Evolutionary conservation across 2,113 vertebrate species (phyloP).

Genomic region (Campylomormyrus numenius): DNA sequence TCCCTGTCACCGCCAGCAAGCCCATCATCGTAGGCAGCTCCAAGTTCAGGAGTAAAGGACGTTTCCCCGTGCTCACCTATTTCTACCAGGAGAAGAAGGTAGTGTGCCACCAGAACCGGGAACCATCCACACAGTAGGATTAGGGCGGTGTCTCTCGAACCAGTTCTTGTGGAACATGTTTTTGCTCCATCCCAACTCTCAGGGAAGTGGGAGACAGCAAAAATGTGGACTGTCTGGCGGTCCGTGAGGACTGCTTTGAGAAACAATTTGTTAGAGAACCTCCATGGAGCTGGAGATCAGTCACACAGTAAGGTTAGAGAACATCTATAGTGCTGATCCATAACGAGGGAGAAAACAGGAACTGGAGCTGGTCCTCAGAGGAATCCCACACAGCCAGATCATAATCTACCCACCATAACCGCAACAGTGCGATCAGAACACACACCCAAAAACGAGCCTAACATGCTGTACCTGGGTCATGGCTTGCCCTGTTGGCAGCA

Average conservation of each 20-base stretch:
- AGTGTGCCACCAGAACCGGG: not conserved
- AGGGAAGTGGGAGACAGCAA: too few species aligned
- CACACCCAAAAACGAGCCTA: not conserved
- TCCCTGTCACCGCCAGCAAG: slow-evolving; percentile 83
- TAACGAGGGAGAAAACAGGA: not conserved
- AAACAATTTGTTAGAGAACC: not conserved
- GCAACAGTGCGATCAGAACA: not conserved
- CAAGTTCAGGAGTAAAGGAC: slow-evolving; percentile 97
- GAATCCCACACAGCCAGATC: not conserved
- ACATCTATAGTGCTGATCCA: not conserved
- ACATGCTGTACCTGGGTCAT: not conserved
- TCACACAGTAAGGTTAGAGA: not conserved
- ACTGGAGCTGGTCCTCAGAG: not conserved
- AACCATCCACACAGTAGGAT: not conserved
- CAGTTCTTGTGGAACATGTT: too few species aligned
- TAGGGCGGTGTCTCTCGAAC: not conserved
- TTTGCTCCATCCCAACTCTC: too few species aligned
- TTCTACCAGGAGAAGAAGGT: slow-evolving; percentile 93
- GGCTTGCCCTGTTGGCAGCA: not conserved
- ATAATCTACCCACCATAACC: not conserved
- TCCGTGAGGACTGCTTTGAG: too few species aligned
- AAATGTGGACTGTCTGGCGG: too few species aligned
- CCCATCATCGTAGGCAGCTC: slow-evolving; percentile 94
- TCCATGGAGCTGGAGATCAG: not conserved
- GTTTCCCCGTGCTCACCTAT: slow-evolving; percentile 92